Conservation (phyloP, 2,888 invertebrate species). For the Rhorus exstirpatorius region DNA sequence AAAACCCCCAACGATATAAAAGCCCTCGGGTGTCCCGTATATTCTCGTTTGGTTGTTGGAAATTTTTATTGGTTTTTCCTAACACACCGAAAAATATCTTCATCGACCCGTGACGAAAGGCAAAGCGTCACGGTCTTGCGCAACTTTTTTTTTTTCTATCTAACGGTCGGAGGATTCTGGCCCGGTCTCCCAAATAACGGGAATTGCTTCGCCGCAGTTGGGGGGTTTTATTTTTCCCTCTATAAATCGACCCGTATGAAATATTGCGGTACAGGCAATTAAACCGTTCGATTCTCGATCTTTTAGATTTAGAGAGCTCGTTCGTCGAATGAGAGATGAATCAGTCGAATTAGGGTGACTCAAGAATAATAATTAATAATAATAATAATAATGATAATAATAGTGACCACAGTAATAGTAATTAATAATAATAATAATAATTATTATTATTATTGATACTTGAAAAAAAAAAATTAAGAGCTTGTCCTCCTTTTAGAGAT, state of each 20-base stretch:
- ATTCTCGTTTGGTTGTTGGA: no score
- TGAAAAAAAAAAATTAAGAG: no score
- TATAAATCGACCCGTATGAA: neutral
- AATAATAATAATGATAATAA: no score
- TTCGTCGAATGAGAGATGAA: no score
- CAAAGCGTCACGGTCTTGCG: constrained; percentile 28
- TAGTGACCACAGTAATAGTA: no score
- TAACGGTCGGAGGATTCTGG: constrained; percentile 22
- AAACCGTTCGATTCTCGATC: constrained; percentile 9
- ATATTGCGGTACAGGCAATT: neutral
- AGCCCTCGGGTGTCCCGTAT: no score
- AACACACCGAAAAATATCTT: constrained; percentile 14
- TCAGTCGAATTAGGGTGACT: no score
- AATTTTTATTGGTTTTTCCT: neutral
- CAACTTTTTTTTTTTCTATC: constrained; percentile 8
- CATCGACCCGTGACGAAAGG: constrained; percentile 16
- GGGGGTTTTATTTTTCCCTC: neutral
- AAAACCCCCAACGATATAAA: no score
- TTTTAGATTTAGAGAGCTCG: neutral
- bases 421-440: no score
- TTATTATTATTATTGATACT: no score
- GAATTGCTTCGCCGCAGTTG: neutral
- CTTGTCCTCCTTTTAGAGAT: no score
- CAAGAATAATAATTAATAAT: no score
- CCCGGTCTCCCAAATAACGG: constrained; percentile 24